A percentile compares a stretch with the other conserved stretches of the same genome.
phyloP scores from a whole-genome alignment of 2,113 vertebrate genomes.

The Cyrtonyx montezumae region DNA sequence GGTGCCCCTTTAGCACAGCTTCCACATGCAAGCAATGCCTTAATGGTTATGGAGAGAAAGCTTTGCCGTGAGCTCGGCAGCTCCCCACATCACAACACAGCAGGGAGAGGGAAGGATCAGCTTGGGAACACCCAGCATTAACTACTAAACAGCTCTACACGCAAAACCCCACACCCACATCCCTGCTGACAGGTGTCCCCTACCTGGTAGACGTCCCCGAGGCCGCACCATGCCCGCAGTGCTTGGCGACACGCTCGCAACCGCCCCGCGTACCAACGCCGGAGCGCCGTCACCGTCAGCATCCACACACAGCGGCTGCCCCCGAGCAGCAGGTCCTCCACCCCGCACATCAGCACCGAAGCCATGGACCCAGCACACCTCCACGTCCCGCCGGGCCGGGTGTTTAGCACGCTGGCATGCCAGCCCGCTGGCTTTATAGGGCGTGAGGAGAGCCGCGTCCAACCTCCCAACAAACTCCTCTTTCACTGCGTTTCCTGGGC shows the following conservation, averaged over 20 bases:
- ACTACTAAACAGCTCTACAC: neutral
- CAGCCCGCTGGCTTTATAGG: constrained; percentile 22
- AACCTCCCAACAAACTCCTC: constrained; percentile 75
- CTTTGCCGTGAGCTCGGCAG: neutral
- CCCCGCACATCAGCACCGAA: constrained; percentile 85
- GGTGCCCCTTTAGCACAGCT: neutral
- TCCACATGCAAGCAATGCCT: neutral
- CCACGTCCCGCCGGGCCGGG: neutral
- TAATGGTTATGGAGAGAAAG: neutral
- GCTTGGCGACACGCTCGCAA: constrained; percentile 87
- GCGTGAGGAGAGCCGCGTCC: constrained; percentile 47
- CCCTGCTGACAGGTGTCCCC: neutral
- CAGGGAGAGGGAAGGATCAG: neutral
- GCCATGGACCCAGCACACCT: constrained; percentile 76
- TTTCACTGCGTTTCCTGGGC: constrained; percentile 81
- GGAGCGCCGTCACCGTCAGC: constrained; percentile 85
- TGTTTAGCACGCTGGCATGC: neutral
- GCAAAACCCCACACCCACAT: neutral
- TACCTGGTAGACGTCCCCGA: constrained; percentile 93
- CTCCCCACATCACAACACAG: neutral
- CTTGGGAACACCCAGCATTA: neutral
- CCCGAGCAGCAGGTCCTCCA: constrained; percentile 89
- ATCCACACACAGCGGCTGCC: constrained; percentile 90
- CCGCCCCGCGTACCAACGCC: constrained; percentile 86
- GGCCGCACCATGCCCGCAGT: constrained; percentile 87